Conservation (phyloP, 2,113 vertebrate genomes). For the Erythrocebus patas region DNA sequence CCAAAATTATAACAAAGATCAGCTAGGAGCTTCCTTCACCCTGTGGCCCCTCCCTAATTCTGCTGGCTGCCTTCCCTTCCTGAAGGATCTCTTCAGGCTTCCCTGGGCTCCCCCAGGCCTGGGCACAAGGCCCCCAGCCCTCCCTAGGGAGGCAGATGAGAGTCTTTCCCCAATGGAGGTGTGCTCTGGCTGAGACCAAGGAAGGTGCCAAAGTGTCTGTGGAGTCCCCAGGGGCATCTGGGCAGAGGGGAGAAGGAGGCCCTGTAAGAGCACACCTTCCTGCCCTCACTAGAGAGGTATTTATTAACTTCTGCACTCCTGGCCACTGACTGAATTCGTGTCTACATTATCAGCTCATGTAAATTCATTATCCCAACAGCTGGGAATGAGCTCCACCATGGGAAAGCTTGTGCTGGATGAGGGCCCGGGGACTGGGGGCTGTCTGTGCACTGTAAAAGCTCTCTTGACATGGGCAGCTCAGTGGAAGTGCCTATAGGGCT, state of each 20-base stretch:
- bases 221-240: not conserved
- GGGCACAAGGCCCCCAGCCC: not conserved
- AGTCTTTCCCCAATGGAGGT: not conserved
- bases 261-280: slow-evolving; percentile 32
- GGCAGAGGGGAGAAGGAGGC: slow-evolving; percentile 18
- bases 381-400: slow-evolving; percentile 64
- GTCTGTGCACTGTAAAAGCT: not conserved
- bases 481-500: not conserved
- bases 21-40: no score
- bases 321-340: slow-evolving; percentile 72
- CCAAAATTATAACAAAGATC: no score
- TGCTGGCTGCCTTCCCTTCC: no score
- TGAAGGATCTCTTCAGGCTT: not conserved
- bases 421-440: not conserved
- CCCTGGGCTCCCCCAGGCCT: no score
- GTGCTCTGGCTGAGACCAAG: not conserved
- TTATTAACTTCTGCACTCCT: slow-evolving; percentile 78
- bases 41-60: no score
- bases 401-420: slow-evolving; percentile 41
- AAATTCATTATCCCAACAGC: slow-evolving; percentile 81
- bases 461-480: not conserved
- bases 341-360: slow-evolving; percentile 77
- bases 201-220: fast-evolving
- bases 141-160: not conserved
- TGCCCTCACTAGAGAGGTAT: slow-evolving; percentile 77